phyloP scores from a whole-genome alignment of 1,140 invertebrate genomes.

The Calycopis cecrops region DNA sequence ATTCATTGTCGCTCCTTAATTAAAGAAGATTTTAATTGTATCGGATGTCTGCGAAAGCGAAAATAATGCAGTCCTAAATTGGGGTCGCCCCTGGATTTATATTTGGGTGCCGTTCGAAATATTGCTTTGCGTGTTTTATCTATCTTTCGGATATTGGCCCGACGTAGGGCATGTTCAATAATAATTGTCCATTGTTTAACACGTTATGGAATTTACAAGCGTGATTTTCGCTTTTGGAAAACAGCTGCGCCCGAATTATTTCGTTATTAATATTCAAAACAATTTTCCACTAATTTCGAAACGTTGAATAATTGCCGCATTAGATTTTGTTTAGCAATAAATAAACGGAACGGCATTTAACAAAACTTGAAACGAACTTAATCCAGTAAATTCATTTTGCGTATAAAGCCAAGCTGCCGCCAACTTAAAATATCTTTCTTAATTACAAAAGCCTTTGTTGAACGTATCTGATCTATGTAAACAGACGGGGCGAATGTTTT shows the following conservation, averaged over 20 bases:
- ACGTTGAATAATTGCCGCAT: slow-evolving; percentile 12
- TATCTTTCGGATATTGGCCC: slow-evolving; percentile 45
- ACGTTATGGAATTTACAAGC: slow-evolving; percentile 29
- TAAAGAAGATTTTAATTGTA: slow-evolving; percentile 77
- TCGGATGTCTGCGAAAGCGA: slow-evolving; percentile 74
- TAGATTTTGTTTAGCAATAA: slow-evolving; percentile 38
- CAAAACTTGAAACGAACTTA: slow-evolving; percentile 65
- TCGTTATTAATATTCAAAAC: slow-evolving; percentile 14
- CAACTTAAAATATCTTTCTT: slow-evolving; percentile 74
- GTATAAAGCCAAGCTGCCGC: slow-evolving; percentile 71
- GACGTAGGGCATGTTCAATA: slow-evolving; percentile 31
- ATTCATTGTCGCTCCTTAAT: slow-evolving; percentile 74
- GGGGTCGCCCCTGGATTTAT: slow-evolving; percentile 68
- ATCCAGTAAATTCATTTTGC: slow-evolving; percentile 70
- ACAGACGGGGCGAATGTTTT: slow-evolving; percentile 70
- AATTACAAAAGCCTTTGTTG: slow-evolving; percentile 75
- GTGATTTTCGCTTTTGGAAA: slow-evolving; percentile 27
- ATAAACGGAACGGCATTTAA: slow-evolving; percentile 48
- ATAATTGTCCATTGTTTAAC: slow-evolving; percentile 31
- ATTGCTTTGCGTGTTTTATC: slow-evolving; percentile 62
- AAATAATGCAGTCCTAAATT: slow-evolving; percentile 74
- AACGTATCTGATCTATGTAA: slow-evolving; percentile 75
- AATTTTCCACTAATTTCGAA: slow-evolving; percentile 18
- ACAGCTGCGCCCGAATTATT: slow-evolving; percentile 21
- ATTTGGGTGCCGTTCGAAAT: slow-evolving; percentile 57